These are phyloP conservation scores for Megaceryle maxima DNA, from an alignment of 2,113 vertebrate genomes.

Conservation along the genomic window DNA sequence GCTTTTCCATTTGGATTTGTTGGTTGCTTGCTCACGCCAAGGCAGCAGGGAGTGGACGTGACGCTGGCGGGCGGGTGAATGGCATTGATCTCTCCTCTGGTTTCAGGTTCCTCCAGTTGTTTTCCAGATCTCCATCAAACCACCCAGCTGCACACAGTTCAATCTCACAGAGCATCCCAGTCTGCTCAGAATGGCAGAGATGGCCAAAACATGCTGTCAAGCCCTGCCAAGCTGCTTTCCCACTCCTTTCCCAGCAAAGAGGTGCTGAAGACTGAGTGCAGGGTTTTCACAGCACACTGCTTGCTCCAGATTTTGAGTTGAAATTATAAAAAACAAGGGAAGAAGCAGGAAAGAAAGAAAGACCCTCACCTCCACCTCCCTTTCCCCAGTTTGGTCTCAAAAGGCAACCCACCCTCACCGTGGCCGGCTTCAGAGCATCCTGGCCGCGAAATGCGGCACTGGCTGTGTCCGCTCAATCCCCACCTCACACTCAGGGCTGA, in stretches of 20 bases:
- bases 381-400: background rate
- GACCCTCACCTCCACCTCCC: background rate
- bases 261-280: background rate
- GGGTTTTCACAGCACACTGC: background rate
- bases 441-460: accelerated
- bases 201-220: accelerated
- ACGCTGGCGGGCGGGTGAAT: accelerated
- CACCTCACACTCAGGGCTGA: background rate
- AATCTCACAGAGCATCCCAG: background rate
- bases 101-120: background rate
- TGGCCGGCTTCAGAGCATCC: background rate
- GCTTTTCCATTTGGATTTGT: background rate
- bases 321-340: background rate
- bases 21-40: background rate
- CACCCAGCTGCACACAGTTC: accelerated
- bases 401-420: accelerated
- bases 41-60: background rate
- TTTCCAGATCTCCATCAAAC: background rate
- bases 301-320: background rate
- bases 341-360: background rate
- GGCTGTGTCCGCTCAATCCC: background rate
- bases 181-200: background rate
- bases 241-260: background rate
- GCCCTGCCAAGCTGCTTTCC: too few species aligned
- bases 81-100: background rate